Evolutionary conservation across 2,888 invertebrate genomes (phyloP), one percentile per base, ranked within the genome.

Genomic region (Merodon equestris): DNA sequence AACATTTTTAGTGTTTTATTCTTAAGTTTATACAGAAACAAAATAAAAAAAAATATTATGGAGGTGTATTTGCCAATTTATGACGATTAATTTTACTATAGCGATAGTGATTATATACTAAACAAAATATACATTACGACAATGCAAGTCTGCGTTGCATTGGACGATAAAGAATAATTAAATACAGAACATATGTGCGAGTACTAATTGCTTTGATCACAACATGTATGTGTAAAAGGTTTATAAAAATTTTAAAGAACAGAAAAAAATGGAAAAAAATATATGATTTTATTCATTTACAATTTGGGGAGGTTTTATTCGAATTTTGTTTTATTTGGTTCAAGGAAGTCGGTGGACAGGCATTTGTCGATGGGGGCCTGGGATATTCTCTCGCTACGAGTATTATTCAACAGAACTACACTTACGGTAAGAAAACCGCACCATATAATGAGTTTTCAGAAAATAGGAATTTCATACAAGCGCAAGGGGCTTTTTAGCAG

Each of bases 91-190:
- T 68, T 68, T 61, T 72, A 66, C 64, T 71, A 58, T 56, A 72
- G 45, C 58, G 58, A 76, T 56, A 72, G 72, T 76, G 72, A 76
- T 76, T 76, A 60, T 76, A 72, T 76, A 76, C 76, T 71, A 71
- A 60, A 66, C 54, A 76, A 58, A 76, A 66, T 76, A 76, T 76
- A 76, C 66, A 76, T 66, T 75, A 66, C 48, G 27, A 63, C 34
- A 15, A 58, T 17, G 40, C 40, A 58, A 70, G 71, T 56, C 57
- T 68, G 45, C 57, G 50, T 40, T 48, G 15, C 54, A 56, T 54
- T 36, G 27, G 19, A 56, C 27, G 66, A 56, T 27, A 27, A 27
- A 48, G 14, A 47, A 47, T 40, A 56, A 9, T 36, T 54, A 27
- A 27, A 4, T 2, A 27, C 2, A 27, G 7, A 27, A 27, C 7